Evolutionary conservation across 2,797 vertebrate genomes (phyloP).

Genomic region (Tadarida brasiliensis): DNA sequence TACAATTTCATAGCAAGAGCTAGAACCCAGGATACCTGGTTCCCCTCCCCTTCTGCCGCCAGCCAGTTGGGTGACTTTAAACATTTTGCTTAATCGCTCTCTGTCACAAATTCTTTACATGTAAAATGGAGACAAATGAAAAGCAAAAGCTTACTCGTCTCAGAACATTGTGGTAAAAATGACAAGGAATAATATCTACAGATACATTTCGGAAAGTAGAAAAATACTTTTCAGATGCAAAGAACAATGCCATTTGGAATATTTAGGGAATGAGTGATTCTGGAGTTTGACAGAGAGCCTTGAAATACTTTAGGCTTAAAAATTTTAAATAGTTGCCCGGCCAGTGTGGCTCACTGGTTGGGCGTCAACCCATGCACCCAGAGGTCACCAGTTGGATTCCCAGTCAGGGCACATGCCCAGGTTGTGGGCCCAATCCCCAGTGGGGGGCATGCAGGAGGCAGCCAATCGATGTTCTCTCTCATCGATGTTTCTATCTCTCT

Average conservation of each 20-base stretch:
- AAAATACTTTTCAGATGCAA: background rate
- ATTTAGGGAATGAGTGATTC: background rate
- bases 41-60: background rate
- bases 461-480: no score
- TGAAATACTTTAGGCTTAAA: background rate
- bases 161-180: background rate
- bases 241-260: background rate
- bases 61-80: background rate
- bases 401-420: no score
- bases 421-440: no score
- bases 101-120: background rate
- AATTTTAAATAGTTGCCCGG: background rate
- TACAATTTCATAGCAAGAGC: background rate
- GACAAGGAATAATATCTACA: background rate
- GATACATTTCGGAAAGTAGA: background rate
- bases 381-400: no score
- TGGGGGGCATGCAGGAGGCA: no score
- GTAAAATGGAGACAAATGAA: background rate
- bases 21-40: background rate
- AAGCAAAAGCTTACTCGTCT: background rate
- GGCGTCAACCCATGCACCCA: no score
- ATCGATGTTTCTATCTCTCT: no score
- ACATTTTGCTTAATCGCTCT: background rate
- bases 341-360: no score
- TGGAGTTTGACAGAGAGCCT: background rate